Evolutionary conservation across 2,888 invertebrate species (phyloP), one percentile per base, ranked within the genome.

Genomic region (Acleris holmiana): DNA sequence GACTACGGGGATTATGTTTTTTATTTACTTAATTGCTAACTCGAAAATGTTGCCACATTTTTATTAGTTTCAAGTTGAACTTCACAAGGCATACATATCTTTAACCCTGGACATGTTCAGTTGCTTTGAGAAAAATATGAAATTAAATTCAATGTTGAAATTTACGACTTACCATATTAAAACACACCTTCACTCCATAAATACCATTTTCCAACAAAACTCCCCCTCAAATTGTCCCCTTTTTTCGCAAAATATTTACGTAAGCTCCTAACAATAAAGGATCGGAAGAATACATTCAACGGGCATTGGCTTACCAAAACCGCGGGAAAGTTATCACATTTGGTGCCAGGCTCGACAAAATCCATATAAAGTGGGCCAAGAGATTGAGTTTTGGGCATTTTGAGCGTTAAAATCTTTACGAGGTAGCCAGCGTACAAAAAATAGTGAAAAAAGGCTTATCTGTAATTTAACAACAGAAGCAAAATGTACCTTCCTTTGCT

Each of bases 401-500:
- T 35, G 35, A 35, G 13, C 35, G 35, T 35, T 55, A 55, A 55
- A 55, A 55, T 55, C 55, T 55, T 55, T 44, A 55, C 44, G 23
- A 55, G 55, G 54, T 54, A 35, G 53, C 53, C 40, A 53, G 29
- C 13, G 40, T 21, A n/a, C 21, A n/a, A 2, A 18, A 5, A n/a
- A 4, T 8, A 4, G 4, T 2, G n/a, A 41, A 13, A 40, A 54
- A 41, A 8, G 21, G 29, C 54, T 41, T 13, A 35, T 13, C 35
- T 35, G 35, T 13, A 35, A 35, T 35, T 35, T 35, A 13, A 8
- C 35, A 35, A 35, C 35, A 35, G 35, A 35, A 35, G 35, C 13
- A 13, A 35, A 35, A 35, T 13, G 35, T 13, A 35, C 35, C 13
- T 35, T 35, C 1, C 13, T 4, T 13, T 35, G 35, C 13, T 13